Conservation (phyloP, 2,888 invertebrate species). For the Alcis repandata region DNA sequence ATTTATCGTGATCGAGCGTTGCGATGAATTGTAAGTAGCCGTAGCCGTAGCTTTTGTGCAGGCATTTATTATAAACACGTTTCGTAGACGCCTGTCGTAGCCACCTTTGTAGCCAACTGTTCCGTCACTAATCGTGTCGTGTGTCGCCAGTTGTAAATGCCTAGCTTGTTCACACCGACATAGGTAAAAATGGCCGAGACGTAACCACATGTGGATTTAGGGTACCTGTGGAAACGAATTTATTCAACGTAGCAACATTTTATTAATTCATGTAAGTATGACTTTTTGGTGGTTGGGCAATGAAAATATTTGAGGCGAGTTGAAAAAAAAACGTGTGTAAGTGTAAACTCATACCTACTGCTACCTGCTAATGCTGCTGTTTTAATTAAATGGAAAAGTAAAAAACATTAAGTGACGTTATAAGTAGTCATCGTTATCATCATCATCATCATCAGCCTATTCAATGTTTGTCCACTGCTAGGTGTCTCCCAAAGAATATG, state of each 20-base stretch:
- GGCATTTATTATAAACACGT: neutral
- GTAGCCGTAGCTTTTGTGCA: too few species aligned
- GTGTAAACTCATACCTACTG: too few species aligned
- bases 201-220: conserved; percentile 26
- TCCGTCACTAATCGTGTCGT: neutral
- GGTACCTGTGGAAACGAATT: conserved; percentile 19
- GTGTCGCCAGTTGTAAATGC: neutral
- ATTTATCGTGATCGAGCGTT: too few species aligned
- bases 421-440: too few species aligned
- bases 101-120: neutral
- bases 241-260: conserved; percentile 1
- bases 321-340: neutral
- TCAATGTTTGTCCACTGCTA: too few species aligned
- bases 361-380: too few species aligned
- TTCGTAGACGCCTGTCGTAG: neutral
- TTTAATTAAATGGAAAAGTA: too few species aligned
- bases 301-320: neutral
- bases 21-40: too few species aligned
- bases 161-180: conserved; percentile 20
- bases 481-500: too few species aligned
- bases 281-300: neutral
- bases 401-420: too few species aligned
- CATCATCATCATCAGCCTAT: too few species aligned
- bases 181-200: conserved; percentile 26
- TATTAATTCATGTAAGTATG: neutral